These are phyloP conservation scores for Aspidapion aeneum DNA, from an alignment of 2,888 invertebrate genomes.

Conservation along the genomic window DNA sequence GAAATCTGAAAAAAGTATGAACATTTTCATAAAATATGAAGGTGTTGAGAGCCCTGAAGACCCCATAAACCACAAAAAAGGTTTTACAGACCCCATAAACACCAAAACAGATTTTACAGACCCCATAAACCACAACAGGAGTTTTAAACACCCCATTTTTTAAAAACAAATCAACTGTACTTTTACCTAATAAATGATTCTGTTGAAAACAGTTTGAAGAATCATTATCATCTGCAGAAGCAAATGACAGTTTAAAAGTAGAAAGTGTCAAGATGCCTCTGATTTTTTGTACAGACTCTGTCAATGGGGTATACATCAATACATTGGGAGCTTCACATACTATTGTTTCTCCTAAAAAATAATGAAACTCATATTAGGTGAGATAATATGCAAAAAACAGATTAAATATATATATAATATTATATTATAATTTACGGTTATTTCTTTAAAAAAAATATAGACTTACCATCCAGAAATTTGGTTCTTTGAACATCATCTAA, in stretches of 20 bases:
- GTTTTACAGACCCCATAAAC: too few species aligned
- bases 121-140: too few species aligned
- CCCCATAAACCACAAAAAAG: too few species aligned
- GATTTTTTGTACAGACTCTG: constrained; percentile 73
- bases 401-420: too few species aligned
- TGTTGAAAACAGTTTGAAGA: constrained; percentile 51
- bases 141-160: too few species aligned
- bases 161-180: too few species aligned
- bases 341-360: constrained; percentile 69
- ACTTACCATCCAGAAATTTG: constrained; percentile 44
- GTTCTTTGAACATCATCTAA: constrained; percentile 43
- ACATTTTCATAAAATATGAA: too few species aligned
- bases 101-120: too few species aligned
- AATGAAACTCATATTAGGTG: background rate
- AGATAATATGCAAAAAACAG: too few species aligned
- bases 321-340: constrained; percentile 80
- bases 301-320: constrained; percentile 77
- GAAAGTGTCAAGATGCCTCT: constrained; percentile 85
- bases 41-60: too few species aligned
- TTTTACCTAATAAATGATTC: constrained; percentile 61
- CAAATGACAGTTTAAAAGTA: constrained; percentile 89
- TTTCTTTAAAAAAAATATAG: background rate
- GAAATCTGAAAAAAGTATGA: too few species aligned
- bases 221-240: constrained; percentile 59
- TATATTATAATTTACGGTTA: too few species aligned